Evolutionary conservation across 2,888 invertebrate species (phyloP), one percentile per base, ranked within the genome.

Genomic region (Ceraclea dissimilis): DNA sequence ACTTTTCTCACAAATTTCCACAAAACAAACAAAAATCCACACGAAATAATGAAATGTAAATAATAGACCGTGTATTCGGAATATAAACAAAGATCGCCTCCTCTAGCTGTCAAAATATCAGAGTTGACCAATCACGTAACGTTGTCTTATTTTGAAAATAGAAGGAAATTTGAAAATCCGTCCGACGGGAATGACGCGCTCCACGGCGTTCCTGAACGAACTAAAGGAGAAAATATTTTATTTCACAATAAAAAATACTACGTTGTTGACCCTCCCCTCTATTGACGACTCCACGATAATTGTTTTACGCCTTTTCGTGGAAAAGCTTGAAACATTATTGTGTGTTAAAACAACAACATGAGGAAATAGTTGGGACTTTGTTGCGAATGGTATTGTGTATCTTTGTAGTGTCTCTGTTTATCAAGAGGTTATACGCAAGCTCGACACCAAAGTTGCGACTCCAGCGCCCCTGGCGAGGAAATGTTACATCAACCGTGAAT

Each of bases 1-100:
- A 55, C 55, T 55, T 46, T 33, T 48, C 16, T 53, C 34, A 50
- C 43, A 50, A 55, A 44, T 33, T 46, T 17, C 31, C 51, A 55
- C 51, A 55, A 46, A 51, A 16, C 19, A 22, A 55, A 39, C 16
- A 39, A 39, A 39, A 39, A n/a, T 39, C 55, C 17, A 20, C 50
- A 50, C 50, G 26, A 49, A 49, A 49, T 22, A 49, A 49, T 16
- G 20, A 19, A 47, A 49, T 22, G 26, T 22, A 49, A 49, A 49
- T 16, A 22, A 49, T 11, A n/a, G 26, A 49, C 19, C n/a, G n/a
- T n/a, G n/a, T n/a, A n/a, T 47, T 47, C 4, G 10, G 26, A 39
- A 39, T 39, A 16, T 16, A 39, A 39, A 39, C 39, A 39, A 39
- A 39, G 39, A 39, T 4, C 39, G 39, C 39, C 8, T 39, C n/a